Evolutionary conservation across 1,140 invertebrate genomes (phyloP).

Genomic region (Adelges cooleyi): DNA sequence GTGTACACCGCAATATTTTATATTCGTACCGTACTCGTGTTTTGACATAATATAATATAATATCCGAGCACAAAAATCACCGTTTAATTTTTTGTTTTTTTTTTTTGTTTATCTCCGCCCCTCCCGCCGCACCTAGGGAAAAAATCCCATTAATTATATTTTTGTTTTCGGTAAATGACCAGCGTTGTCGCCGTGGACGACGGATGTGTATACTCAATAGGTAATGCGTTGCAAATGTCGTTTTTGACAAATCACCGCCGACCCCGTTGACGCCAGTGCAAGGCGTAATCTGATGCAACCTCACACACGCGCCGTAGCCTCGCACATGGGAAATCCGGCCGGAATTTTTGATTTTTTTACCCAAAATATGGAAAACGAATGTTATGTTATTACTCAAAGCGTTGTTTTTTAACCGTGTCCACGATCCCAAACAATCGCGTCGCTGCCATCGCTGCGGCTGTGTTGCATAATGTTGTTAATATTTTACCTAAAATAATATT

Average conservation of each 20-base stretch:
- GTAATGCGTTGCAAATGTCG: no score
- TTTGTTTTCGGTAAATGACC: not conserved
- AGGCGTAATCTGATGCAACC: constrained; percentile 27
- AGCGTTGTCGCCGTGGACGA: not conserved
- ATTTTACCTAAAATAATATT: no score
- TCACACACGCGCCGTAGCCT: not conserved
- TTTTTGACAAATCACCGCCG: constrained; percentile 18
- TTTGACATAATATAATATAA: constrained; percentile 1
- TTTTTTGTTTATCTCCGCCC: no score
- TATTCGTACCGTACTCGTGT: not conserved
- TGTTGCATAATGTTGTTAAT: not conserved
- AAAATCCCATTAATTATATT: not conserved
- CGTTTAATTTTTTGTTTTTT: constrained; percentile 1
- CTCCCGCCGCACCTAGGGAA: not conserved
- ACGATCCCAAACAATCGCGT: not conserved
- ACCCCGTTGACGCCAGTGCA: constrained; percentile 3
- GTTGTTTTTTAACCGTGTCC: not conserved
- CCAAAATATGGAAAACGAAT: not conserved
- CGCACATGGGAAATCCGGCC: not conserved
- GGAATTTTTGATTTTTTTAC: not conserved
- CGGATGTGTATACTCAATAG: no score
- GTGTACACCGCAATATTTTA: no score
- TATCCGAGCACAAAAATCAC: constrained; percentile 11
- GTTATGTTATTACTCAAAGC: not conserved
- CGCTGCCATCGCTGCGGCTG: not conserved